Percentiles rank a stretch among this genome's conserved stretches.
Evolutionary conservation across 2,888 invertebrate species (phyloP).

Genomic region (Phrixothrix hirtus): DNA sequence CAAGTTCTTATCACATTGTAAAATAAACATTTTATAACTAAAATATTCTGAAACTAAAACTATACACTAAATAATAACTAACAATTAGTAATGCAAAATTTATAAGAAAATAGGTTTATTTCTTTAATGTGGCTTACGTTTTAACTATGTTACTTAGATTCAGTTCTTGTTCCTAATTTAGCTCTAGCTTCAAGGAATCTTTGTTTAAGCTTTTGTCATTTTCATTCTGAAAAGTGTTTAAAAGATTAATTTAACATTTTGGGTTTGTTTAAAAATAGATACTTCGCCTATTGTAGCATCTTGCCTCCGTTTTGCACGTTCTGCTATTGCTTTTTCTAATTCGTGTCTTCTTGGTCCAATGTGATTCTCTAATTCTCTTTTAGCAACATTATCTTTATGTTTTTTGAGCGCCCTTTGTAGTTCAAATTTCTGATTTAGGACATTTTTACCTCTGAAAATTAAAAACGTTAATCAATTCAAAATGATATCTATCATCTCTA

Average conservation of each 20-base stretch:
- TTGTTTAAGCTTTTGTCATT: constrained; percentile 60
- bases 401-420: constrained; percentile 84
- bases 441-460: constrained; percentile 79
- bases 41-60: no score
- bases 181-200: constrained; percentile 68
- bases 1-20: no score
- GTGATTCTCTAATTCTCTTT: constrained; percentile 63
- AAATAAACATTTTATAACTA: no score
- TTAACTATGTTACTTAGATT: constrained; percentile 40
- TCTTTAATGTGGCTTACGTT: constrained; percentile 12
- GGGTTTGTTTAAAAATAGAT: no score
- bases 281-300: constrained; percentile 50
- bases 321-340: constrained; percentile 65
- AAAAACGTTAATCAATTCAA: no score
- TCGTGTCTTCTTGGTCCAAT: constrained; percentile 53
- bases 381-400: constrained; percentile 82
- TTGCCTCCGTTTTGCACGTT: constrained; percentile 62
- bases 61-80: constrained; percentile 14
- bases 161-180: constrained; percentile 62
- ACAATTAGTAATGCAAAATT: constrained; percentile 21
- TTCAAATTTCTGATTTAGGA: constrained; percentile 90
- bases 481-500: no score
- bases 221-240: constrained; percentile 51
- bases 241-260: no score
- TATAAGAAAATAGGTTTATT: constrained; percentile 22